Evolutionary conservation across 2,797 vertebrate genomes (phyloP).

Genomic region (Lepidocolaptes lacrymiger): DNA sequence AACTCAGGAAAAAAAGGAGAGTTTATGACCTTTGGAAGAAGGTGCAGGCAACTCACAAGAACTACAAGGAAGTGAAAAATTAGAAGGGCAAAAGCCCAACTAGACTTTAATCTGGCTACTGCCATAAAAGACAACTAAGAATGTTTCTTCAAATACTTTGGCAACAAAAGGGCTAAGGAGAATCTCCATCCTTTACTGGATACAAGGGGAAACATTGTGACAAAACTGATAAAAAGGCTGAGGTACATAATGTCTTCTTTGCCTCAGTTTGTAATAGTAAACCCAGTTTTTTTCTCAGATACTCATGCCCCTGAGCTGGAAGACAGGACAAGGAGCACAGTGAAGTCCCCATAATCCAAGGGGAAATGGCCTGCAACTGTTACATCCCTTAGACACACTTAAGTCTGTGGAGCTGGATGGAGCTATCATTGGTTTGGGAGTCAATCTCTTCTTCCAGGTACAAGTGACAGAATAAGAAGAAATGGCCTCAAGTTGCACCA

Average conservation of each 20-base stretch:
- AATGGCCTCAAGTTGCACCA: background rate
- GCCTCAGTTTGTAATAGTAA: background rate
- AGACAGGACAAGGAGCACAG: background rate
- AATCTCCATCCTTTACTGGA: background rate
- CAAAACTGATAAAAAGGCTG: background rate
- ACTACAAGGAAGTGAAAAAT: background rate
- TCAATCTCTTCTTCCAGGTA: background rate
- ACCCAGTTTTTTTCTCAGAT: fast-evolving
- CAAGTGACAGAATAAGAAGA: background rate
- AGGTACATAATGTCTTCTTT: background rate
- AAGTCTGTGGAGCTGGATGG: background rate
- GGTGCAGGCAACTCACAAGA: background rate
- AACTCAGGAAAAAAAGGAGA: background rate
- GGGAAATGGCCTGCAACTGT: background rate
- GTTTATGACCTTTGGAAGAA: background rate
- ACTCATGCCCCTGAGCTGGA: background rate
- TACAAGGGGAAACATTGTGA: no score
- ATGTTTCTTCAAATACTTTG: background rate
- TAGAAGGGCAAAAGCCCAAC: background rate
- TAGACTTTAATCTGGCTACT: background rate
- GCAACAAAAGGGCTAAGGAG: background rate
- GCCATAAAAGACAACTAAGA: background rate
- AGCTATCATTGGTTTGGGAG: background rate
- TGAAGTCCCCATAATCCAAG: background rate
- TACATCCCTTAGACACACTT: background rate